These are phyloP conservation scores for Stictocephala bisonia DNA, from an alignment of 2,888 invertebrate genomes.

Conservation along the genomic window DNA sequence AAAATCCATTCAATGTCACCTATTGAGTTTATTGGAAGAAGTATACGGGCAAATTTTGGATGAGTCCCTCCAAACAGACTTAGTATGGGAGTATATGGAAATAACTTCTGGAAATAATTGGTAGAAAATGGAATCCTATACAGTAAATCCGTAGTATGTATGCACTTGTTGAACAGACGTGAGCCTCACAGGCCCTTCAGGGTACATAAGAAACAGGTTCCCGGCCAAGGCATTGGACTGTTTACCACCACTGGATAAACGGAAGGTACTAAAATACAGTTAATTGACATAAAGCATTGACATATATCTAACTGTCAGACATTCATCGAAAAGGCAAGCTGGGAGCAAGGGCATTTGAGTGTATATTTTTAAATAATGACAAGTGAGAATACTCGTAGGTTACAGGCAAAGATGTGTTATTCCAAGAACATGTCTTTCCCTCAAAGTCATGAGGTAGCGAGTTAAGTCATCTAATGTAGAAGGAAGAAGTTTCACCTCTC, in stretches of 20 bases:
- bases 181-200: too few relatives aligned
- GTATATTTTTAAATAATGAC: conserved; percentile 30
- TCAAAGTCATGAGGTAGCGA: too few relatives aligned
- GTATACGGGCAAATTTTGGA: too few relatives aligned
- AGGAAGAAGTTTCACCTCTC: too few relatives aligned
- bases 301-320: not conserved
- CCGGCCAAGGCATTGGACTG: not conserved
- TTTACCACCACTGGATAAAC: not conserved
- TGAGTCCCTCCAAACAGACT: not conserved
- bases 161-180: not conserved
- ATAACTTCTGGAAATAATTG: not conserved
- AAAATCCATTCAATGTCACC: too few relatives aligned
- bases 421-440: too few relatives aligned
- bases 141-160: not conserved
- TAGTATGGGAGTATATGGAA: not conserved
- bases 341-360: conserved; percentile 34
- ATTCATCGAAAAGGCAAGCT: conserved; percentile 5
- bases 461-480: too few relatives aligned
- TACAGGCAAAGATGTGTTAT: too few relatives aligned
- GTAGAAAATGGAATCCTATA: not conserved
- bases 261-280: not conserved
- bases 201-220: not conserved
- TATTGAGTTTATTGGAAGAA: too few relatives aligned
- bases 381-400: conserved; percentile 30
- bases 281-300: not conserved